Conservation (phyloP, 2,888 invertebrate species). For the Allacma fusca region DNA sequence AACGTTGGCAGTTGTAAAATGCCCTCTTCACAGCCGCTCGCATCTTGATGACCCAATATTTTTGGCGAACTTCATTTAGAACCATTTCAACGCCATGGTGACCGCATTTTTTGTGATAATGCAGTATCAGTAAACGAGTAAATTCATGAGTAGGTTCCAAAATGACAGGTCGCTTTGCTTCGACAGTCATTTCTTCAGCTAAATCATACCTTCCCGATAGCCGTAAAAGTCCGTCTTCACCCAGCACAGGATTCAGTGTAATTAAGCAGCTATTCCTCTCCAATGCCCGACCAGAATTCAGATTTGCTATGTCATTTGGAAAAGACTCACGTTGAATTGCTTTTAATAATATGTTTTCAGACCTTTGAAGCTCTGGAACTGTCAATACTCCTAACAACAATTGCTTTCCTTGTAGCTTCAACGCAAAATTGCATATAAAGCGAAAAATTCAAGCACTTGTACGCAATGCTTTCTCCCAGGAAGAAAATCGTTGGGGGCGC, state of each 20-base stretch:
- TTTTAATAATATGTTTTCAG: neutral
- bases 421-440: neutral
- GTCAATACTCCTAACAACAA: too few relatives aligned
- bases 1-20: conserved; percentile 23
- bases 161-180: conserved; percentile 25
- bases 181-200: neutral
- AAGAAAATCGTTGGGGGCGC: conserved; percentile 4
- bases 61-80: conserved; percentile 36
- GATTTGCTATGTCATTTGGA: neutral
- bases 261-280: neutral
- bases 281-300: neutral
- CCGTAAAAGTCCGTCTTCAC: conserved; percentile 1
- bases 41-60: conserved; percentile 32
- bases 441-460: conserved; percentile 4
- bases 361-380: neutral
- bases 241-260: neutral
- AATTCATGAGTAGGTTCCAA: conserved; percentile 34
- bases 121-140: conserved; percentile 19
- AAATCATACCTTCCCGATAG: conserved; percentile 14
- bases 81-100: conserved; percentile 44
- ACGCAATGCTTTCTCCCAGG: neutral
- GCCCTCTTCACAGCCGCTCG: conserved; percentile 30
- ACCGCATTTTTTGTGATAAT: conserved; percentile 10
- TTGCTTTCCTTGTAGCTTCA: too few relatives aligned
- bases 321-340: neutral